These are phyloP conservation scores for Odontesthes bonariensis DNA, from an alignment of 2,113 vertebrate genomes.

Conservation along the genomic window DNA sequence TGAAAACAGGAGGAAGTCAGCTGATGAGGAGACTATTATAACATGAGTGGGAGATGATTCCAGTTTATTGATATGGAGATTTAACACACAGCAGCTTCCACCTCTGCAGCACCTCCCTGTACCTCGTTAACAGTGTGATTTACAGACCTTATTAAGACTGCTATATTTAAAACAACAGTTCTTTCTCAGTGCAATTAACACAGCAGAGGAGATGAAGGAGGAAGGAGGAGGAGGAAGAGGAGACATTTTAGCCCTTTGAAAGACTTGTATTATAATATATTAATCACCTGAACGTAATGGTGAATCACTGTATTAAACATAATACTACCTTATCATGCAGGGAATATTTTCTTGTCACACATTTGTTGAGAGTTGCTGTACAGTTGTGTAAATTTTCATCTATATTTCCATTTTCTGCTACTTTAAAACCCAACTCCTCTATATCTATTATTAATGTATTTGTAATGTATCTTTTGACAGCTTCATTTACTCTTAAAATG, in stretches of 20 bases:
- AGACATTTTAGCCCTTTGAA: not conserved
- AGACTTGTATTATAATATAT: constrained; percentile 7
- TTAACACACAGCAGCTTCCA: constrained; percentile 28
- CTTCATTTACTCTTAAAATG: not conserved
- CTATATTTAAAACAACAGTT: constrained; percentile 77
- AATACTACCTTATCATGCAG: not conserved
- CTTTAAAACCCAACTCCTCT: too few relatives aligned
- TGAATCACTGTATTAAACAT: not conserved
- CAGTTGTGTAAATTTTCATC: not conserved
- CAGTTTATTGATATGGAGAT: constrained; percentile 43
- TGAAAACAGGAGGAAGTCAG: constrained; percentile 40
- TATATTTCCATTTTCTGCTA: too few relatives aligned
- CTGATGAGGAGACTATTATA: constrained; percentile 24
- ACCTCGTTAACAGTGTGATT: constrained; percentile 69
- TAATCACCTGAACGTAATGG: not conserved
- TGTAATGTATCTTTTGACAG: not conserved
- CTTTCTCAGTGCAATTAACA: constrained; percentile 57
- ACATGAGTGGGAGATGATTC: constrained; percentile 5
- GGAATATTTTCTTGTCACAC: not conserved
- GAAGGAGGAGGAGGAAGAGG: constrained; percentile 11
- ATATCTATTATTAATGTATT: too few relatives aligned
- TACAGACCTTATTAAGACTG: constrained; percentile 73
- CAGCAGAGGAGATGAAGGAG: constrained; percentile 11
- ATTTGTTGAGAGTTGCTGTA: not conserved
- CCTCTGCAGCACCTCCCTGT: constrained; percentile 33